Evolutionary conservation across 2,797 vertebrate genomes (phyloP).

Genomic region (Loriculus beryllinus): DNA sequence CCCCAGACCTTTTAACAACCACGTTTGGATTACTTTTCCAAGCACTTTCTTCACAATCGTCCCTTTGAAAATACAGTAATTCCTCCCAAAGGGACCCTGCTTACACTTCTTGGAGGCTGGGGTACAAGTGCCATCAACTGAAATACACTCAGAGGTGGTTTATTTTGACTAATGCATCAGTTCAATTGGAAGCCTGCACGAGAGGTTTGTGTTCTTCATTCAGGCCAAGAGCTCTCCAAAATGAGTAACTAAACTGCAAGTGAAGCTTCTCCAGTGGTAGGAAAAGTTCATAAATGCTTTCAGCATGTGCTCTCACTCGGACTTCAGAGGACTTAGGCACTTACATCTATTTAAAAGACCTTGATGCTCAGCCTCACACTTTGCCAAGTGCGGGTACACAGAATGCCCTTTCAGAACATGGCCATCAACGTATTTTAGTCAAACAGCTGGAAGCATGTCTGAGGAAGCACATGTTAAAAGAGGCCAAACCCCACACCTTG

Average conservation of each 20-base stretch:
- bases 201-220: slow-evolving; percentile 68
- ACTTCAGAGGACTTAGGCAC: slow-evolving; percentile 47
- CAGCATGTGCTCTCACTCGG: slow-evolving; percentile 52
- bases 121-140: slow-evolving; percentile 71
- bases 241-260: slow-evolving; percentile 66
- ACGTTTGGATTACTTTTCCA: slow-evolving; percentile 50
- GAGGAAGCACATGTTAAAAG: neutral
- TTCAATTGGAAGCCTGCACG: slow-evolving; percentile 62
- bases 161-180: slow-evolving; percentile 57
- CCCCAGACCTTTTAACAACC: slow-evolving; percentile 58
- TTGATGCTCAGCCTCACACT: slow-evolving; percentile 52
- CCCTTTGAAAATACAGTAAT: slow-evolving; percentile 63
- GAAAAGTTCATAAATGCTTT: slow-evolving; percentile 62
- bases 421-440: slow-evolving; percentile 48
- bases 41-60: slow-evolving; percentile 67
- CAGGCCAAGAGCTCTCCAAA: slow-evolving; percentile 70
- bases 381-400: slow-evolving; percentile 31
- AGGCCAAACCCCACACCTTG: slow-evolving; percentile 5
- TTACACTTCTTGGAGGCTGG: slow-evolving; percentile 63
- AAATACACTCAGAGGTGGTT: slow-evolving; percentile 62
- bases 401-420: slow-evolving; percentile 41
- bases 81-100: slow-evolving; percentile 69
- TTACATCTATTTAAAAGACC: slow-evolving; percentile 52
- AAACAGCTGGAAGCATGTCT: slow-evolving; percentile 40
- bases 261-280: slow-evolving; percentile 74